Evolutionary conservation across 2,113 vertebrate species (phyloP), one percentile per base, ranked within the genome.

Genomic region (Struthio camelus): DNA sequence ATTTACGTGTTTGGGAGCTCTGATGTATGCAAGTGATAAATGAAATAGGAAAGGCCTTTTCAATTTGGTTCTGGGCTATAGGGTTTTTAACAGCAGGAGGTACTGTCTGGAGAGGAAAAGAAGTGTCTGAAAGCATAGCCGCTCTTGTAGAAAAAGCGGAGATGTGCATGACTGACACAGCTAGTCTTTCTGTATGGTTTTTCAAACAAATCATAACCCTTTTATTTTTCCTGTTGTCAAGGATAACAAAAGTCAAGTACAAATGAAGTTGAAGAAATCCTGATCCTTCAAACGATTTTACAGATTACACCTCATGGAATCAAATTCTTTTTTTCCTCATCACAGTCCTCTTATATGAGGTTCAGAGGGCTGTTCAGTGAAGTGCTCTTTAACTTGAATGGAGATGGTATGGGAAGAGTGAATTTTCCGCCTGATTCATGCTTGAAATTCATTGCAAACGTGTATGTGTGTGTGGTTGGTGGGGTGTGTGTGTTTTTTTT

Each of bases 31-130:
- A 91, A 87, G 13, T 67, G 71, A 75, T 87, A 89, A 90, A 64
- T 44, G 4, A 93, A 87, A 84, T 46, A 78, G 59, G 76, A 88
- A 65, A 50, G 36, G 4, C 34, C 72, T 93, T 88, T 85, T 83
- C 34, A 14, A 2, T 32, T 23, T 64, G 20, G 18, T 87, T 80
- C 20, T 85, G 14, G 27, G 71, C 79, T 93, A 40, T 44, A 51
- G 36, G 25, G 15, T 50, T 94, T 87, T 77, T 66, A 53, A 69
- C 66, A 83, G 34, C 67, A 77, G 58, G 23, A 2, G 5, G 12
- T 75, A 19, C 22, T n/a, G 34, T 51, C 34, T 51, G 69, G 34
- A 34, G 10, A 72, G 34, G 75, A 91, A 72, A 51, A 71, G 10
- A 36, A 53, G 42, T 75, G 25, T 82, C 82, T 83, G 87, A 93